phyloP scores from a whole-genome alignment of 2,113 vertebrate species.

The Mustela nigripes region DNA sequence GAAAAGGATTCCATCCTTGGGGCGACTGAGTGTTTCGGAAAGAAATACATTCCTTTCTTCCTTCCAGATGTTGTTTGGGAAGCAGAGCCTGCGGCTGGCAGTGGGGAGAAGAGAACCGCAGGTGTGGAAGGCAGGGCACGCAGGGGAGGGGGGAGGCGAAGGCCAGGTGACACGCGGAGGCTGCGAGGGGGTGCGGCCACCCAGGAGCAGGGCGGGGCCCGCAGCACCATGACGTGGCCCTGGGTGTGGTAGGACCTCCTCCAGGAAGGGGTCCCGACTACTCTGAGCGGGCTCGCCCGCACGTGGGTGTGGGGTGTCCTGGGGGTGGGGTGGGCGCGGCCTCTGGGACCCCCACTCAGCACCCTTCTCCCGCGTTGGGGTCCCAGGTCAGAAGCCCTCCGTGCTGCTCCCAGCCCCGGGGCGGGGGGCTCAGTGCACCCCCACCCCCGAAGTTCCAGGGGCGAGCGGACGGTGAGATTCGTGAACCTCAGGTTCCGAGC shows the following conservation, averaged over 20 bases:
- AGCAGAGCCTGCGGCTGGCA: accelerated
- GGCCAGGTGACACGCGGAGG: accelerated
- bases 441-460: accelerated
- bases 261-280: accelerated
- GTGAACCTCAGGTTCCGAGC: accelerated
- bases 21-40: accelerated
- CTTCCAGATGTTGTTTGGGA: accelerated
- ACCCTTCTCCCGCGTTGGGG: accelerated
- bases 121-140: accelerated
- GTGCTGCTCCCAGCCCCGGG: not conserved
- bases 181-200: accelerated
- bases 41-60: accelerated
- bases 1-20: accelerated
- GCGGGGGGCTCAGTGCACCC: accelerated
- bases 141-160: accelerated
- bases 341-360: accelerated
- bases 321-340: accelerated
- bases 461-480: accelerated
- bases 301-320: accelerated
- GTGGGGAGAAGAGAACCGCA: accelerated
- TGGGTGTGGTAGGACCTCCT: accelerated
- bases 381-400: accelerated
- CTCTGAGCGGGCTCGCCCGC: accelerated
- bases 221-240: accelerated
- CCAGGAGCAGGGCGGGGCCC: accelerated